Base-by-base conservation (phyloP, 1,140 invertebrate genomes). In the Drosophila fuyamai region DNA sequence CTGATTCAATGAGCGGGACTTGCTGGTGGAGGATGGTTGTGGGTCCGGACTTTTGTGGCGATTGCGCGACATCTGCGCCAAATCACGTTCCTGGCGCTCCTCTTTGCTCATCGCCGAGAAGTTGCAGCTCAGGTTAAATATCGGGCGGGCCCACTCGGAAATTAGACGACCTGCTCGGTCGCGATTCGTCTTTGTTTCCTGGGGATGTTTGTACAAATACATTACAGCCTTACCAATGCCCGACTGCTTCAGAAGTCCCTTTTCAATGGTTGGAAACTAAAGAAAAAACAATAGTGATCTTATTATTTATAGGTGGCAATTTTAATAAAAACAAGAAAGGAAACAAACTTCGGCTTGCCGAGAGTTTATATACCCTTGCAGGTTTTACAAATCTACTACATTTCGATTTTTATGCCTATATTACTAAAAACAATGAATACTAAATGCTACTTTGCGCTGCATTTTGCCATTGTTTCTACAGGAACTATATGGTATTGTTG, bases 121-220 rank as follows among this genome's bases (percentile, higher is more conserved):
- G 93, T 99, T 98, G 16, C 98, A 97, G 16, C 97, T 98, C 27
- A 99, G 94, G 94, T 98, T 99, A 92, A 99, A 99, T 73, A 99
- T 99, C 5, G 98, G 98, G 32, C 98, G 93, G 0, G 98, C 97
- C 98, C 98, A 99, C 93, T 98, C 97, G 54, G 97, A 98, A 58
- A 99, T 99, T 54, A 99, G 94, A 90, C 96, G 96, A 23, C 97
- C 97, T 70, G 98, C 98, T 50, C 95, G 94, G 88, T 97, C 96
- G 92, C 97, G 97, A 93, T 99, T 99, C 54, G 96, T 95, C 93
- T 98, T 98, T 0, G 96, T 97, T 94, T 99, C 99, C 93, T 97
- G 98, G 0, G 99, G 98, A 94, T 99, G 98, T 92, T 99, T 99
- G 92, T 98, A 99, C 12, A 99, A 94, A 94, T 99, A 99, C 99